Base-by-base conservation (phyloP, 2,888 invertebrate genomes). In the Drosophila borborema region DNA sequence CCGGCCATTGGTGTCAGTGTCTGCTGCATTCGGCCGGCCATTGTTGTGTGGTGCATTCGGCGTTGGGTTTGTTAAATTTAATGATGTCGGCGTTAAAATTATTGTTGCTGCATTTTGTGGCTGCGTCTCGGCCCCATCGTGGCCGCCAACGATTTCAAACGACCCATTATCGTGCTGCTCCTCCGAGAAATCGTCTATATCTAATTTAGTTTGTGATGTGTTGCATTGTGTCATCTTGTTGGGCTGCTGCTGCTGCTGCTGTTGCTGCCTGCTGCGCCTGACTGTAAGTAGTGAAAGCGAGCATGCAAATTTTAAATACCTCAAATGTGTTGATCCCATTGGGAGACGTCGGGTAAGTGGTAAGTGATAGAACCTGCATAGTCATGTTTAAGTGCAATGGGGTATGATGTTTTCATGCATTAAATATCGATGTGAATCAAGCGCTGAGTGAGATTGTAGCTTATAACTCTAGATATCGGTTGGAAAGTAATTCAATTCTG, bases 31-130 rank as follows among this genome's bases (percentile, higher is more conserved):
- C 45, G 55, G 40, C 48, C 46, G 62, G 59, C 28, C 34, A 60
- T 31, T 62, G 60, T 43, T 73, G 60, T 23, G 74, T 49, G 72
- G 49, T 40, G 68, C 81, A 81, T 83, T 84, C 66, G 82, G 75
- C 64, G 82, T 72, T 80, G 79, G 70, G 80, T 90, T 81, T 87
- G 82, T 80, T 89, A 83, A 63, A 89, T 89, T 91, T 89, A 92
- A 91, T 91, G 90, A 89, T 85, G 92, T 86, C 86, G 92, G 91
- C 80, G 87, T 89, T 90, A 91, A 81, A 88, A 90, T 89, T 88
- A 91, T 91, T 88, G 91, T 91, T 85, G 91, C 84, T 78, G 83
- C 84, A 77, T 89, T 88, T 78, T 90, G 83, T 82, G 82, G 66
- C 49, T 51, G 49, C 68, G 70, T 73, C 62, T 78, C 80, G 59